Evolutionary conservation across 92 coral and sea anemone species (phyloP), one percentile per base, ranked within the genome.

Genomic region (Porites cylindrica): DNA sequence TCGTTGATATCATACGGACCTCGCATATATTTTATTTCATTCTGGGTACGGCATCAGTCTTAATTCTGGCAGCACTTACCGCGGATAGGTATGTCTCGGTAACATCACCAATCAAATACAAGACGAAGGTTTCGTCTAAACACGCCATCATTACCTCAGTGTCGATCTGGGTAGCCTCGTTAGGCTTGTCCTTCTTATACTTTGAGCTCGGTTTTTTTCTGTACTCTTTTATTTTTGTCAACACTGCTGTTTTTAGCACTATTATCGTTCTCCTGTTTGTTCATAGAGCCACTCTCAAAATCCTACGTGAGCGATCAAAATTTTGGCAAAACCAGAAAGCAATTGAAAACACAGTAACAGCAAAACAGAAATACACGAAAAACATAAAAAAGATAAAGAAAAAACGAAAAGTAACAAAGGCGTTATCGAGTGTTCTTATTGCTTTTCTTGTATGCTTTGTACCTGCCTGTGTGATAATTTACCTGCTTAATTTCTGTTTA

Each of bases 391-490:
- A 91, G 63, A 53, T 88, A 80, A 60, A 70, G 59, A 84, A 91
- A 66, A 94, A 93, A 74, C 85, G 75, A 52, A 85, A 83, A 51
- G 71, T 93, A 17, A 88, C 89, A 38, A 93, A 93, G 20, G 86
- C 93, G 1, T 90, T 85, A 58, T 14, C 88, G 72, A 51, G 89
- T 23, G 88, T 95, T n/a, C 82, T 95, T 72, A 69, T 87, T 7
- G 92, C 91, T 19, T 89, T 91, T 59, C 78, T 95, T 10, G 78
- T 84, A n/a, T 93, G 90, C 51, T 93, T 77, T n/a, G 80, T 73
- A 0, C 98, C 98, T 1, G 93, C 95, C 9, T 91, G 93, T 62
- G 85, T 84, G 18, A 68, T 95, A 61, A 91, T 93, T 65, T 91
- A 93, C 78, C 10, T 77, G 21, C 76, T 95, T 82, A 95, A 94